Evolutionary conservation across 2,888 invertebrate species (phyloP).

Genomic region (Yponomeuta sedellus): DNA sequence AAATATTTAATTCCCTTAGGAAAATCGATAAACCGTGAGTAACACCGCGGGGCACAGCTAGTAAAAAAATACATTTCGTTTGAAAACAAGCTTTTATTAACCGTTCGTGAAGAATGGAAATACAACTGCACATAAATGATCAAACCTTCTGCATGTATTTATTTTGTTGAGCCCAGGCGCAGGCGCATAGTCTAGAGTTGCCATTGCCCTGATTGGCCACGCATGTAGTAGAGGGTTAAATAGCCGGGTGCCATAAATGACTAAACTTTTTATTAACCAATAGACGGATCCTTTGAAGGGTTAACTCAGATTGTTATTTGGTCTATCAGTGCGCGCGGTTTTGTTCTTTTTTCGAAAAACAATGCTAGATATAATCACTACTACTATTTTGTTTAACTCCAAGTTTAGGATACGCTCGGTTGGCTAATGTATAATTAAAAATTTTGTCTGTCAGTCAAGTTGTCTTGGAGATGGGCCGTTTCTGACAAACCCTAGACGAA

Average conservation of each 20-base stretch:
- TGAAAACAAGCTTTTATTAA: too few species aligned
- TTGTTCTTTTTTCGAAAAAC: constrained; percentile 16
- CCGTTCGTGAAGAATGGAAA: too few species aligned
- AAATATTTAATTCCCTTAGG: too few species aligned
- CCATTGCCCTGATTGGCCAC: constrained; percentile 50
- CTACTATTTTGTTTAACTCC: not conserved
- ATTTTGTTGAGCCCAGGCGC: constrained; percentile 24
- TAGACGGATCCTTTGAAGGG: constrained; percentile 32
- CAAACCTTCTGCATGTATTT: not conserved
- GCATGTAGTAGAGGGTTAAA: constrained; percentile 44
- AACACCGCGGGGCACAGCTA: too few species aligned
- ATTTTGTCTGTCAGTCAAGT: constrained; percentile 64
- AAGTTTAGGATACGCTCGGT: constrained; percentile 21
- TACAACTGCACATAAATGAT: too few species aligned
- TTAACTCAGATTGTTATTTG: constrained; percentile 28
- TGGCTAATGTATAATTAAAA: constrained; percentile 57
- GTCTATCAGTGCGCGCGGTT: constrained; percentile 34
- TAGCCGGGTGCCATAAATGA: constrained; percentile 52
- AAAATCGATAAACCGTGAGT: too few species aligned
- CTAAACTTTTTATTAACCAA: constrained; percentile 14
- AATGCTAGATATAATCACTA: not conserved
- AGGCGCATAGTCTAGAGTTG: constrained; percentile 30
- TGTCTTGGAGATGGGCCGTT: constrained; percentile 57
- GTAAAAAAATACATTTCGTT: too few species aligned
- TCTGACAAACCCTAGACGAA: constrained; percentile 45